Conservation (phyloP, 1,140 invertebrate genomes). For the Atta cephalotes region DNA sequence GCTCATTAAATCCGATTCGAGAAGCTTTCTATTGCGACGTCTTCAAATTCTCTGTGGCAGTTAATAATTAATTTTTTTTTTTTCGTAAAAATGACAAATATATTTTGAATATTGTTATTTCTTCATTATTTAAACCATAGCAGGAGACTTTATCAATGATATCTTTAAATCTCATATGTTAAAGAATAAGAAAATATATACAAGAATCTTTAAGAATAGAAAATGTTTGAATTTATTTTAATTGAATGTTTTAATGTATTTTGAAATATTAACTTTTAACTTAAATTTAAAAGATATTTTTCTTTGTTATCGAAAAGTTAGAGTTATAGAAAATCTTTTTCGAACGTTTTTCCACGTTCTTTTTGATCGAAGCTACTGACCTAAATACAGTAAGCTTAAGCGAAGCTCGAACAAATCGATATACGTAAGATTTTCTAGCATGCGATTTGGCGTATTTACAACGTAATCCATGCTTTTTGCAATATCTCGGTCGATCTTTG, state of each 20-base stretch:
- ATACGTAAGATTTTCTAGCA: slow-evolving; percentile 57
- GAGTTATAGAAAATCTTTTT: not conserved
- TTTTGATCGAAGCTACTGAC: slow-evolving; percentile 23
- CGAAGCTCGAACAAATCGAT: slow-evolving; percentile 20
- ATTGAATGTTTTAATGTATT: not conserved
- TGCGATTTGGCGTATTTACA: slow-evolving; percentile 65
- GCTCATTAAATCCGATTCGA: slow-evolving; percentile 62
- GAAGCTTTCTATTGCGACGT: not conserved
- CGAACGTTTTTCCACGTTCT: not conserved
- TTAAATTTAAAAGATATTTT: not conserved
- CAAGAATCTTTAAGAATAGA: not conserved
- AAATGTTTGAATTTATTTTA: slow-evolving; percentile 5
- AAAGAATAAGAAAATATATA: not conserved
- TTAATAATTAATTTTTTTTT: not conserved
- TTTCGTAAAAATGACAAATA: not conserved
- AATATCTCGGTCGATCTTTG: slow-evolving; percentile 21
- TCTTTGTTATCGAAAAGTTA: not conserved
- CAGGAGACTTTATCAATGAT: not conserved
- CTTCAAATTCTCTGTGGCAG: not conserved
- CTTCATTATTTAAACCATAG: not conserved
- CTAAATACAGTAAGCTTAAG: slow-evolving; percentile 50
- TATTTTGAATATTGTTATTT: not conserved
- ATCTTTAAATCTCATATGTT: not conserved
- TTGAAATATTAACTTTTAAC: not conserved
- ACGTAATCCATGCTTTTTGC: slow-evolving; percentile 58